Evolutionary conservation across 2,888 invertebrate species (phyloP), one percentile per base, ranked within the genome.

Genomic region (Orthosia incerta): DNA sequence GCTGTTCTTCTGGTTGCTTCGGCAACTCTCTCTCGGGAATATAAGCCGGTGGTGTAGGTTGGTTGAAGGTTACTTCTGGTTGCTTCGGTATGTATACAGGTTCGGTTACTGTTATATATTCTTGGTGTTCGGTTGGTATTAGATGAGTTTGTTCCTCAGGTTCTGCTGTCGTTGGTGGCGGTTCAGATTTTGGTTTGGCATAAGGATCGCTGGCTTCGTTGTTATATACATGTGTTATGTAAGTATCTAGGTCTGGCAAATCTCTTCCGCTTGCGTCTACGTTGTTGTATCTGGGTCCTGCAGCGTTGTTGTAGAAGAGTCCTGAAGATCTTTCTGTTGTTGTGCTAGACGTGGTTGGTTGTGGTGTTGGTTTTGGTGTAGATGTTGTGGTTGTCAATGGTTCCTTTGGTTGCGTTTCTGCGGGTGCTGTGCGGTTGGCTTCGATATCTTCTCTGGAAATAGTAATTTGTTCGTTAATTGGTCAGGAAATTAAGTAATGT

Each of bases 371-470:
- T 31, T 87, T 86, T 2, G 86, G 67, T 79, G 87, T 85, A 0
- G 83, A 77, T 12, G 85, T 79, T 7, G 82, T 80, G n/a, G 83
- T 82, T 0, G 82, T 80, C 9, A 71, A 66, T 55, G 76, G 64
- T 64, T 80, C 66, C 31, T 83, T 76, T 74, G 76, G 73, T 65
- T 75, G 31, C 3, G 70, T 74, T 5, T 20, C 56, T 20, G 67
- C 68, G 23, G 78, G 48, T 16, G 74, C 65, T 18, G 87, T 87
- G 16, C 73, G 66, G 11, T 87, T 88, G 1, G 76, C 39, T 48
- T 87, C 79, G 23, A 88, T 85, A 76, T 93, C 94, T 84, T 95
- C 95, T 0, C 94, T 93, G 82, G 77, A 91, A 91, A 73, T 26
- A 5, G 23, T 15, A 55, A 1, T 1, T 26, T 48, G 60, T 26